phyloP scores from a whole-genome alignment of 1,140 invertebrate genomes.

The Carposina sasakii region DNA sequence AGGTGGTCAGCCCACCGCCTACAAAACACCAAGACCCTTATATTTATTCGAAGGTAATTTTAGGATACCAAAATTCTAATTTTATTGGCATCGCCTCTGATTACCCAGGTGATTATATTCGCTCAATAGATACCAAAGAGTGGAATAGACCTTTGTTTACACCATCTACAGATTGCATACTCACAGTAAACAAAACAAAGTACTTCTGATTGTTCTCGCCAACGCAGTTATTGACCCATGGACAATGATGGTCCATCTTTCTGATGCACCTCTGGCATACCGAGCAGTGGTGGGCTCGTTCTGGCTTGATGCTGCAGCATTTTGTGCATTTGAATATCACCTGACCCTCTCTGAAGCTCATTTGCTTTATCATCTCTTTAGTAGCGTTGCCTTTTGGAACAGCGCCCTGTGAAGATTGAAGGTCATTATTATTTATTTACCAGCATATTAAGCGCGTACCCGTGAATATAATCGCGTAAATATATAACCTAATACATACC shows the following conservation, averaged over 20 bases:
- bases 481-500: too few relatives aligned
- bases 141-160: too few relatives aligned
- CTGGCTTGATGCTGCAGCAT: constrained; percentile 98
- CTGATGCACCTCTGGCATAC: constrained; percentile 96
- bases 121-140: too few relatives aligned
- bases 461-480: too few relatives aligned
- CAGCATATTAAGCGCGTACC: too few relatives aligned
- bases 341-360: constrained; percentile 94
- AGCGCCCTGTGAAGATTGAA: constrained; percentile 84
- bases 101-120: too few relatives aligned
- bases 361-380: constrained; percentile 96
- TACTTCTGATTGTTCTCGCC: constrained; percentile 99
- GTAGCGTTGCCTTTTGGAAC: constrained; percentile 99
- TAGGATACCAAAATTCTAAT: too few relatives aligned
- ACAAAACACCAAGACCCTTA: too few relatives aligned
- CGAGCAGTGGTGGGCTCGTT: constrained; percentile 98
- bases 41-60: too few relatives aligned
- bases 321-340: constrained; percentile 98
- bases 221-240: constrained; percentile 99
- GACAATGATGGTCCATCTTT: constrained; percentile 99
- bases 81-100: too few relatives aligned
- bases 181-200: constrained; percentile 98
- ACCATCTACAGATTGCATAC: constrained; percentile 27
- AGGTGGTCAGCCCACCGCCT: too few relatives aligned
- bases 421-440: too few relatives aligned